Evolutionary conservation across 2,797 vertebrate genomes (phyloP).

Genomic region (Kryptopterus vitreolus): DNA sequence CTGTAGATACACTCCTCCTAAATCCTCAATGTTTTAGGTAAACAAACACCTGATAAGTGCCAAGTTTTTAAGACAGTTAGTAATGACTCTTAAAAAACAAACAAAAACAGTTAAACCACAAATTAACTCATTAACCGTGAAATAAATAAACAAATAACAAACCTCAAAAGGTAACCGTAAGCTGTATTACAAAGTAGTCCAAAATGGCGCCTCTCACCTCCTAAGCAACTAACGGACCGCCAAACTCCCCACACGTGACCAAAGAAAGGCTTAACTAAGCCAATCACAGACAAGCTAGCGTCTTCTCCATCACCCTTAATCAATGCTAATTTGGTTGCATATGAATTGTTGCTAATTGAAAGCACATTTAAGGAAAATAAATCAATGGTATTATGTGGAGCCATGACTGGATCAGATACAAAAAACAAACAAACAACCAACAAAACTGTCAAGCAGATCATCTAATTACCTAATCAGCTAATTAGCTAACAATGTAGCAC

Average conservation of each 20-base stretch:
- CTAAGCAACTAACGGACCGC: not conserved
- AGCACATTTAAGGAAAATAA: conserved; percentile 8
- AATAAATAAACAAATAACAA: not conserved
- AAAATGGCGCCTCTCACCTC: not conserved
- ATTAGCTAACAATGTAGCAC: conserved; percentile 6
- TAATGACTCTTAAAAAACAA: not conserved
- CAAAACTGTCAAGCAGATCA: conserved; percentile 37
- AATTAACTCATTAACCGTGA: not conserved
- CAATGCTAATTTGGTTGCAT: conserved; percentile 13
- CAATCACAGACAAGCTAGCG: not conserved
- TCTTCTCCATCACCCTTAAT: conserved; percentile 7
- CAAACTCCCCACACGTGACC: not conserved
- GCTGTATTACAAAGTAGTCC: not conserved
- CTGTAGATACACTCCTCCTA: too few species aligned
- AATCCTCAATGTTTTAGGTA: too few species aligned
- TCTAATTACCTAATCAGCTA: conserved; percentile 25
- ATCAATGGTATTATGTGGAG: not conserved
- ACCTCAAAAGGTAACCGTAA: not conserved
- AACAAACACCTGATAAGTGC: too few species aligned
- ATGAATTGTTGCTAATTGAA: conserved; percentile 12
- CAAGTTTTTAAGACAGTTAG: too few species aligned
- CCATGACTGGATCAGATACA: conserved; percentile 24
- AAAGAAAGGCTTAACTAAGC: not conserved
- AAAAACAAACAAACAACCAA: too few species aligned
- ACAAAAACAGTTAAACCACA: not conserved